phyloP scores from a whole-genome alignment of 1,140 invertebrate species.

The Drosophila pruinosa region DNA sequence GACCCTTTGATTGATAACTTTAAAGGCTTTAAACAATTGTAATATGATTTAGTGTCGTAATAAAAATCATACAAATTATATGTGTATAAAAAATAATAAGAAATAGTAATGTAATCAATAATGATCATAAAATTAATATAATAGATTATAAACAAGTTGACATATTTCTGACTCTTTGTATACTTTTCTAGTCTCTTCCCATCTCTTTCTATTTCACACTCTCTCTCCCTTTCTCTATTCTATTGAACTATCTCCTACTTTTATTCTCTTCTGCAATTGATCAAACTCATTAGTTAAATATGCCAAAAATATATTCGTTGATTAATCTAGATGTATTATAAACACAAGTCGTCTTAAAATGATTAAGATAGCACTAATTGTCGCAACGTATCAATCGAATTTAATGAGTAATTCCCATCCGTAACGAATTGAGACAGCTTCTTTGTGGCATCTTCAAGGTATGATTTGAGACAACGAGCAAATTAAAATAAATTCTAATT shows the following conservation, averaged over 20 bases:
- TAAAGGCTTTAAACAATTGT: too few species aligned
- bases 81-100: neutral
- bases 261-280: too few species aligned
- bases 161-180: too few species aligned
- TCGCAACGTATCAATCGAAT: neutral
- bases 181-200: too few species aligned
- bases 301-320: neutral
- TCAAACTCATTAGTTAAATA: neutral
- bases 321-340: neutral
- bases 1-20: neutral
- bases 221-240: too few species aligned
- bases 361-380: neutral
- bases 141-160: too few species aligned
- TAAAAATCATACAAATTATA: neutral
- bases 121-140: too few species aligned
- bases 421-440: slow-evolving; percentile 4
- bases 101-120: neutral
- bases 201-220: too few species aligned
- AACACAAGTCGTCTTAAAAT: neutral
- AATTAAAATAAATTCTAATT: slow-evolving; percentile 67
- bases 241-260: too few species aligned
- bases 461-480: slow-evolving; percentile 49
- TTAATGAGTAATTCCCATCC: slow-evolving; percentile 3
- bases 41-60: neutral
- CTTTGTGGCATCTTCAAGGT: slow-evolving; percentile 62